Evolutionary conservation across 2,888 invertebrate genomes (phyloP), one percentile per base, ranked within the genome.

Genomic region (Tetheella fluctuosa): DNA sequence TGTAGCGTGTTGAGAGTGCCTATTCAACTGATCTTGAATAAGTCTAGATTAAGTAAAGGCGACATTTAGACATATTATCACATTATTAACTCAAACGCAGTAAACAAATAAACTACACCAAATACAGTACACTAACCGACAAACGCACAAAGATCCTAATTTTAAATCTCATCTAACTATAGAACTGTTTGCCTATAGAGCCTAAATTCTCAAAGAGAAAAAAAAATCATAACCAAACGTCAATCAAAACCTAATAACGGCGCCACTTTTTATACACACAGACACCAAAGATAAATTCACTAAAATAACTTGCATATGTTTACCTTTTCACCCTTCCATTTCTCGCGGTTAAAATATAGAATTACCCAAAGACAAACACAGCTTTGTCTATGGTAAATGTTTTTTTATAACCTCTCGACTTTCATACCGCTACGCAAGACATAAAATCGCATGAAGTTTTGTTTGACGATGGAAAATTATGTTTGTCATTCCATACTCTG

Each of bases 321-420:
- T 92, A 92, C 86, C 85, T 88, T 91, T 91, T 89, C 90, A 92
- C 91, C 91, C 91, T 91, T 91, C 90, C 84, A 90, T 90, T 85
- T 83, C 84, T 83, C 85, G 83, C 85, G 83, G 88, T 88, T 85
- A 88, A 91, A 91, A 92, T 92, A 92, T 92, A 91, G 89, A 88
- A 89, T 92, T 91, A 91, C 91, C 81, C 79, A 80, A 85, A 83
- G 74, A 82, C 86, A 86, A 85, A 83, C 76, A 80, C 65, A 62
- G 63, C 61, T 64, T 67, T 66, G 37, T 62, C 61, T n/a, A 57
- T 25, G 23, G 20, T 20, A 23, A 39, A 25, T n/a, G 68, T 64
- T 65, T 60, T 62, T 62, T 70, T 64, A 39, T 61, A 65, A 67
- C 64, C 63, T 69, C 63, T 65, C 59, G 61, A 62, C 64, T 62